Percentiles rank a stretch among this genome's conserved stretches.
These are phyloP conservation scores for Melanostigma gelatinosum DNA, from an alignment of 2,113 vertebrate genomes.

Conservation along the genomic window DNA sequence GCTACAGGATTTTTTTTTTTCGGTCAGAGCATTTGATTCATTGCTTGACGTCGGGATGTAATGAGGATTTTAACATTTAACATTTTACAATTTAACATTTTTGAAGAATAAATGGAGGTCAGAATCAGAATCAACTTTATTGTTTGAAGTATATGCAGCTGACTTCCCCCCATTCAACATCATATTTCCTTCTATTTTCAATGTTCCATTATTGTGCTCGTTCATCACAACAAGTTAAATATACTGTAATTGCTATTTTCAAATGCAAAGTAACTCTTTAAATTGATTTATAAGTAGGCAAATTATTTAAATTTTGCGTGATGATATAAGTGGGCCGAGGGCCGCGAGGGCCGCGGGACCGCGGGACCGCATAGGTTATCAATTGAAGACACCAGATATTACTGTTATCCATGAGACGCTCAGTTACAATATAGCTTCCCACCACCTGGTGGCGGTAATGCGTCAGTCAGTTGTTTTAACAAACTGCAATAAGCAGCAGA, in stretches of 20 bases:
- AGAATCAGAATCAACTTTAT: too few relatives aligned
- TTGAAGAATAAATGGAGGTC: not conserved
- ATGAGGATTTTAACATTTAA: not conserved
- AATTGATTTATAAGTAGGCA: not conserved
- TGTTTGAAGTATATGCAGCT: not conserved
- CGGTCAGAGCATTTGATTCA: not conserved
- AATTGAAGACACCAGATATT: too few relatives aligned
- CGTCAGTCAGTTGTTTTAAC: too few relatives aligned
- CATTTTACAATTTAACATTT: too few relatives aligned
- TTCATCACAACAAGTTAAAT: not conserved
- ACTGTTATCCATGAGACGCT: too few relatives aligned
- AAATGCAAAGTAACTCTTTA: not conserved
- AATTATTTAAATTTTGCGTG: not conserved
- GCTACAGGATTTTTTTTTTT: not conserved
- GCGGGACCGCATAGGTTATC: too few relatives aligned
- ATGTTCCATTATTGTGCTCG: not conserved
- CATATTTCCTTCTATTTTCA: not conserved
- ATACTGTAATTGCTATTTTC: not conserved
- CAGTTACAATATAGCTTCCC: too few relatives aligned
- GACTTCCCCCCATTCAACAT: too few relatives aligned
- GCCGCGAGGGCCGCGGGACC: too few relatives aligned
- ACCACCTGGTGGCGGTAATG: too few relatives aligned
- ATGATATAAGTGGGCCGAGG: not conserved
- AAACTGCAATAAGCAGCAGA: too few relatives aligned
- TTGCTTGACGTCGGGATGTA: not conserved